These are phyloP conservation scores for Hippopotamus amphibius DNA, from an alignment of 2,113 vertebrate genomes.

Conservation along the genomic window DNA sequence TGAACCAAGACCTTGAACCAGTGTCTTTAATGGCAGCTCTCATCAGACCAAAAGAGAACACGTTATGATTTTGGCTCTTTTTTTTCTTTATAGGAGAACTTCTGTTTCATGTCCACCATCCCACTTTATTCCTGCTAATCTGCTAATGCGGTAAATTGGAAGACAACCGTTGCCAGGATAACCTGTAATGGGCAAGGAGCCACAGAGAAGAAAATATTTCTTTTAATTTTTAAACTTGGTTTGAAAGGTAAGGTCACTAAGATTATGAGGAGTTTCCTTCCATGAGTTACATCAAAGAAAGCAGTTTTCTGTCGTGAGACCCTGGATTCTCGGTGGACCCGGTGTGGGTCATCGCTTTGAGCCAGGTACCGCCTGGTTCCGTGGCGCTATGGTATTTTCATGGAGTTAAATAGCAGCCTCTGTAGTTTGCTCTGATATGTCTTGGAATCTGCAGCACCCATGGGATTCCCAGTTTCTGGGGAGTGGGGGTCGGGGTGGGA, in stretches of 20 bases:
- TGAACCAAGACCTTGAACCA: neutral
- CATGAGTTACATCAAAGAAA: neutral
- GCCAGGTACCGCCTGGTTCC: neutral
- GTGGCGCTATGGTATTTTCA: neutral
- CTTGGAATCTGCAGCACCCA: neutral
- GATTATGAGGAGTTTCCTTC: constrained; percentile 58
- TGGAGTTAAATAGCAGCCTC: neutral
- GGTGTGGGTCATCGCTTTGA: neutral
- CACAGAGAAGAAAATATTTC: constrained; percentile 90
- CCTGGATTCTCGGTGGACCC: neutral
- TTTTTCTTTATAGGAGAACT: constrained; percentile 84
- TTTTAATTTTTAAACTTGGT: constrained; percentile 91
- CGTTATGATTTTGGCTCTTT: constrained; percentile 56
- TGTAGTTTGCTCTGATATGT: neutral
- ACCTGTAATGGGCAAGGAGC: constrained; percentile 97
- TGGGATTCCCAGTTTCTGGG: neutral
- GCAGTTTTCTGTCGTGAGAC: neutral
- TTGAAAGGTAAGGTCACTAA: constrained; percentile 90
- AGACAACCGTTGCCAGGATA: constrained; percentile 87
- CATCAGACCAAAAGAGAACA: neutral
- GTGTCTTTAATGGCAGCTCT: neutral
- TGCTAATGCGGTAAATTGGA: constrained; percentile 85
- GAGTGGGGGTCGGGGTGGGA: too few species aligned
- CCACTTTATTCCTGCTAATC: constrained; percentile 79
- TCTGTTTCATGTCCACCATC: constrained; percentile 73